phyloP scores from a whole-genome alignment of 2,888 invertebrate species.

The Acrobasis suavella region DNA sequence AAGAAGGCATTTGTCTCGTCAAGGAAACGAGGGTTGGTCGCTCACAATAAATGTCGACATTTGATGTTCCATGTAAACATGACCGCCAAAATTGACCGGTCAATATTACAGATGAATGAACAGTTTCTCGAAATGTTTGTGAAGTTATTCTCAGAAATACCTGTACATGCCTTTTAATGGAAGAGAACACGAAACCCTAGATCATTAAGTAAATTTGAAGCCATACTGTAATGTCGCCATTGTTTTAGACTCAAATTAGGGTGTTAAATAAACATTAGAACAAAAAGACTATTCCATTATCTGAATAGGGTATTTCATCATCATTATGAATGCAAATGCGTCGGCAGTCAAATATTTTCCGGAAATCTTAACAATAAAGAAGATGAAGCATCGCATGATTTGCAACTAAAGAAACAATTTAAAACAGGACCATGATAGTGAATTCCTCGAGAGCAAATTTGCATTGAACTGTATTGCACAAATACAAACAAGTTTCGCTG shows the following conservation, averaged over 20 bases:
- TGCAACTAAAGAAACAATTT: too few species aligned
- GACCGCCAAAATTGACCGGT: neutral
- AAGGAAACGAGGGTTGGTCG: slow-evolving; percentile 13
- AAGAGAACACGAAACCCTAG: slow-evolving; percentile 4
- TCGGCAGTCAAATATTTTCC: neutral
- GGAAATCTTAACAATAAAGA: too few species aligned
- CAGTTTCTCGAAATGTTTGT: neutral
- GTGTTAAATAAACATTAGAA: slow-evolving; percentile 12
- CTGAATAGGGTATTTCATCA: neutral
- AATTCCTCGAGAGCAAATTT: slow-evolving; percentile 11
- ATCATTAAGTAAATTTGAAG: slow-evolving; percentile 16
- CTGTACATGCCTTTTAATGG: neutral
- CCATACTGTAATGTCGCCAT: slow-evolving; percentile 12
- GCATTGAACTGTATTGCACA: slow-evolving; percentile 19
- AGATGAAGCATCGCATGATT: too few species aligned
- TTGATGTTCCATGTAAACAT: slow-evolving; percentile 4
- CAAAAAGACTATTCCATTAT: neutral
- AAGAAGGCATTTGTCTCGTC: slow-evolving; percentile 5
- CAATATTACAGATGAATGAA: neutral
- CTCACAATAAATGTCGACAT: slow-evolving; percentile 2
- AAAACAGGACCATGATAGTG: neutral
- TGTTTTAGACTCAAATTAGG: slow-evolving; percentile 16
- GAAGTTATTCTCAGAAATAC: slow-evolving; percentile 2
- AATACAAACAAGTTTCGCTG: slow-evolving; percentile 22
- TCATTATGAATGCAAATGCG: neutral